These are phyloP conservation scores for Brachyalestes nurse DNA, from an alignment of 2,797 vertebrate genomes.

Conservation along the genomic window DNA sequence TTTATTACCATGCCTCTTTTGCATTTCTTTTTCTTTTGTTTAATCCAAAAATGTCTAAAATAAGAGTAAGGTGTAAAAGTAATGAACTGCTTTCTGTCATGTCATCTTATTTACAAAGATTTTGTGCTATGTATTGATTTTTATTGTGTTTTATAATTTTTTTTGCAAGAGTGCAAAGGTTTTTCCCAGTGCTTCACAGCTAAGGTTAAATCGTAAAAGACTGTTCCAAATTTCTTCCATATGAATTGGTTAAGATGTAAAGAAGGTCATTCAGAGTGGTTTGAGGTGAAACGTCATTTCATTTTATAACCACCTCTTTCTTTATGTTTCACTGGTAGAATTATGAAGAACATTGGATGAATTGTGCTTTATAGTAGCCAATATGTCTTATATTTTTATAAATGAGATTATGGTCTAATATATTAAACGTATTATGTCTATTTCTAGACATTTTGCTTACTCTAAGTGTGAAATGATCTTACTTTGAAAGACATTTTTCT, in stretches of 20 bases:
- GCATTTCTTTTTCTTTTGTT: constrained; percentile 43
- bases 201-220: neutral
- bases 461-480: neutral
- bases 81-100: constrained; percentile 60
- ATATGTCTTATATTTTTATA: neutral
- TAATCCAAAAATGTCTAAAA: constrained; percentile 50
- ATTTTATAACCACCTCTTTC: neutral
- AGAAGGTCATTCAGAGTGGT: neutral
- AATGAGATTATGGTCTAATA: neutral
- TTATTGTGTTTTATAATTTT: neutral
- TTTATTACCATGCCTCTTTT: constrained; percentile 22
- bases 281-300: neutral
- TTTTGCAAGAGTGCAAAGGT: neutral
- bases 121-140: constrained; percentile 20
- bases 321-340: neutral
- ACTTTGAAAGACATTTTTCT: neutral
- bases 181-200: neutral
- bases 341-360: neutral
- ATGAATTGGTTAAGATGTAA: neutral
- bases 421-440: neutral
- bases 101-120: constrained; percentile 54
- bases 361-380: neutral
- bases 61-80: constrained; percentile 54
- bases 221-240: neutral
- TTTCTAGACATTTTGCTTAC: neutral